Conservation (phyloP, 2,888 invertebrate species). For the Azorinus chamasolen region DNA sequence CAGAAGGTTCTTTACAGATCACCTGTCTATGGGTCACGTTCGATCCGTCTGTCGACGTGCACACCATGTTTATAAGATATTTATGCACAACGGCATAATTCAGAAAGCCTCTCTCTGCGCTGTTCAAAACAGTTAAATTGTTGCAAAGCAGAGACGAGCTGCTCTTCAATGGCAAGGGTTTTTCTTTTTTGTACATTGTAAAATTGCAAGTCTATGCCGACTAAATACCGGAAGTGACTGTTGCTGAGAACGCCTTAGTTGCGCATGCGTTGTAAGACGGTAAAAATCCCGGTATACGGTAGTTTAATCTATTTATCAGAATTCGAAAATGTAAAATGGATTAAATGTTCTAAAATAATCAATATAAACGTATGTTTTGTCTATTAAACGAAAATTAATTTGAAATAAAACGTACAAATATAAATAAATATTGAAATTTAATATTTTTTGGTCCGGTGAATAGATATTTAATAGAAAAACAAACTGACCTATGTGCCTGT, state of each 20-base stretch:
- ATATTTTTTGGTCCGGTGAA: too few species aligned
- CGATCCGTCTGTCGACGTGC: slow-evolving; percentile 79
- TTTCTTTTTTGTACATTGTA: slow-evolving; percentile 79
- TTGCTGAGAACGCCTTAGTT: slow-evolving; percentile 76
- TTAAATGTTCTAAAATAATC: too few species aligned
- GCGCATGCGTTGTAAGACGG: slow-evolving; percentile 20
- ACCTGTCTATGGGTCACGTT: slow-evolving; percentile 82
- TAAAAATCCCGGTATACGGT: too few species aligned
- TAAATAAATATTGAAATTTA: too few species aligned
- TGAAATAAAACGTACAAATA: too few species aligned
- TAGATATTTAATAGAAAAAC: too few species aligned
- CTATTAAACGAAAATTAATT: too few species aligned
- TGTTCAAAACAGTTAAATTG: slow-evolving; percentile 80
- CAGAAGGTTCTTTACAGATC: slow-evolving; percentile 84
- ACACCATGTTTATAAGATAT: slow-evolving; percentile 82
- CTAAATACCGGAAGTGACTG: slow-evolving; percentile 49
- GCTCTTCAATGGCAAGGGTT: slow-evolving; percentile 81
- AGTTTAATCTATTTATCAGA: too few species aligned
- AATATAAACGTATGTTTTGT: too few species aligned
- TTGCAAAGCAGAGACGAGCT: slow-evolving; percentile 83
- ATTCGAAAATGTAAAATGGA: too few species aligned
- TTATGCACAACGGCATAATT: slow-evolving; percentile 84
- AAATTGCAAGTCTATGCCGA: background rate
- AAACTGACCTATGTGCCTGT: too few species aligned
- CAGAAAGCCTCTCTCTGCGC: slow-evolving; percentile 77